Base-by-base conservation (phyloP, 2,113 vertebrate species). In the Synodontis membranacea region DNA sequence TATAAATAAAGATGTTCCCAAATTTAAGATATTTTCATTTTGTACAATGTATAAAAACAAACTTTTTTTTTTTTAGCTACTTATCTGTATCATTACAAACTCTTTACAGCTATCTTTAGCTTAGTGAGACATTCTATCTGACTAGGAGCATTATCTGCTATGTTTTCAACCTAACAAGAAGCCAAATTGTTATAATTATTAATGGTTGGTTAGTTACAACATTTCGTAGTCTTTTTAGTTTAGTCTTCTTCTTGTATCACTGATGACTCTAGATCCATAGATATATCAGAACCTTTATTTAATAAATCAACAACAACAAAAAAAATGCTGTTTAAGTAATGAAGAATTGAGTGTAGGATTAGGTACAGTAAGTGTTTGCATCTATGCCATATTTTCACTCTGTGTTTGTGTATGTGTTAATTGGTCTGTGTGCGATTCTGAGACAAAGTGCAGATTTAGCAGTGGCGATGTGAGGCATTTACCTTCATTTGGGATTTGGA, bases 401-500 rank as follows among this genome's bases (percentile, higher is more conserved):
- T 28, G 52, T 80, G 50, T 56, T 1, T 28, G 42, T 75, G 50
- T 44, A 44, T 60, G 62, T 58, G 52, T 39, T 79, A 52, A 79
- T 66, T 64, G 25, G 58, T n/a, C 23, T 81, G 62, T 54, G 42
- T 87, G 60, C 72, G 82, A 37, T 44, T 3, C 34, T 60, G 78
- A 62, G 80, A 74, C 68, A 37, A 6, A 46, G 60, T 48, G 54
- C 66, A 46, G 68, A 68, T 81, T 75, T 75, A 23, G 31, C 46
- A 37, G 44, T 42, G 54, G 75, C 56, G 74, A 28, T 50, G 88
- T 62, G 15, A 54, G 58, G 58, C 17, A 8, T 84, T 86, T 88
- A 83, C 86, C 80, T 84, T 75, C 82, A 86, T 90, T 72, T 78
- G 52, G 68, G 60, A 85, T 87, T 88, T 86, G 82, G 78, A 81